phyloP scores from a whole-genome alignment of 2,888 invertebrate species.

The Hirtodrosophila histrioides region DNA sequence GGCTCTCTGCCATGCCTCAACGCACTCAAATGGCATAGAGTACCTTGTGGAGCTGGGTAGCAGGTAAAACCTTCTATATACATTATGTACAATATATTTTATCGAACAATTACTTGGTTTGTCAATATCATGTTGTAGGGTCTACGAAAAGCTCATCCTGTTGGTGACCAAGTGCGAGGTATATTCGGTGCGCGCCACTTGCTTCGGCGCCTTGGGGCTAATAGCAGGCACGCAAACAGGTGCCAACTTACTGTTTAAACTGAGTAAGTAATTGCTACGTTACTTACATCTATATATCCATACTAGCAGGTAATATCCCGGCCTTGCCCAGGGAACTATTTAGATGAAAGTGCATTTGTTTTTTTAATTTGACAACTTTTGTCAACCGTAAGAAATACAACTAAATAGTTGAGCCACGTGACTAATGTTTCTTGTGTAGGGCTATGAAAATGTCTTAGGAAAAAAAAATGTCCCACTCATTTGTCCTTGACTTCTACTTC shows the following conservation, averaged over 20 bases:
- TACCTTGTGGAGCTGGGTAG: conserved; percentile 86
- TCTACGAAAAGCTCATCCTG: conserved; percentile 85
- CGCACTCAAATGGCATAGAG: conserved; percentile 90
- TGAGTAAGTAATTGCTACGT: conserved; percentile 85
- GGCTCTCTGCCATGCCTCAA: conserved; percentile 93
- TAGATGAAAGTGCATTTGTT: too few relatives aligned
- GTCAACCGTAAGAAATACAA: too few relatives aligned
- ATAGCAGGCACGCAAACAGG: conserved; percentile 93
- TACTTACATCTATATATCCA: too few relatives aligned
- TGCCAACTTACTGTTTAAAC: conserved; percentile 90
- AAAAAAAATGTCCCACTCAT: too few relatives aligned
- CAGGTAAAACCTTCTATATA: conserved; percentile 62
- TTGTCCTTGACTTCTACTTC: too few relatives aligned
- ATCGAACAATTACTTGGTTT: not conserved
- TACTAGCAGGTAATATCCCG: too few relatives aligned
- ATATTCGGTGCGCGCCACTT: conserved; percentile 94
- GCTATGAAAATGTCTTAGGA: too few relatives aligned
- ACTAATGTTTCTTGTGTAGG: too few relatives aligned
- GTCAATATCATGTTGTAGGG: conserved; percentile 54
- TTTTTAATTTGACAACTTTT: too few relatives aligned
- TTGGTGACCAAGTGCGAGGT: conserved; percentile 92
- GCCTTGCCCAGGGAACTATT: too few relatives aligned
- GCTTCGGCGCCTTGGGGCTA: conserved; percentile 92
- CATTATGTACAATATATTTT: not conserved
- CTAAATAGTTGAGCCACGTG: too few relatives aligned